These are phyloP conservation scores for Drosophila melanosoma DNA, from an alignment of 2,888 invertebrate genomes.

Conservation along the genomic window DNA sequence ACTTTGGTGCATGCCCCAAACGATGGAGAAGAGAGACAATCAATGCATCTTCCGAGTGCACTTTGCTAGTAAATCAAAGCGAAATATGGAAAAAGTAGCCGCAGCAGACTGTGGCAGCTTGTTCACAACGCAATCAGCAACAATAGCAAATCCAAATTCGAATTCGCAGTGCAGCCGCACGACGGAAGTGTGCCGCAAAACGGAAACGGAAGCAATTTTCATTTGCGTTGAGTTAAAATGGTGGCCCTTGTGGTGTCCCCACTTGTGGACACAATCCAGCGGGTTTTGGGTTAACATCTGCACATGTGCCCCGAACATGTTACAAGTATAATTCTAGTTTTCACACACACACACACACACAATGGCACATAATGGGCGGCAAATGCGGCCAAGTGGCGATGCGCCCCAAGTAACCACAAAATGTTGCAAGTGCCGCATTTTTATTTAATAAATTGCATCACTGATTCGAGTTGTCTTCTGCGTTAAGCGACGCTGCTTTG, in stretches of 20 bases:
- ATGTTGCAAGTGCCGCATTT: constrained; percentile 71
- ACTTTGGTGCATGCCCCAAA: constrained; percentile 1
- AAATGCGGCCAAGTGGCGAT: constrained; percentile 28
- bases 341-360: constrained; percentile 17
- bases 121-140: constrained; percentile 69
- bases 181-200: constrained; percentile 66
- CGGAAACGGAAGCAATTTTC: constrained; percentile 82
- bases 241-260: constrained; percentile 58
- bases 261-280: constrained; percentile 13
- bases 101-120: constrained; percentile 25
- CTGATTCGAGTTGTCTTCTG: constrained; percentile 44
- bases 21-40: constrained; percentile 13
- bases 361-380: constrained; percentile 36
- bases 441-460: constrained; percentile 68
- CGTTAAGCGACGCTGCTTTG: constrained; percentile 2
- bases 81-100: constrained; percentile 18
- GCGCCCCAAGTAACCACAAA: constrained; percentile 61
- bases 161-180: constrained; percentile 41
- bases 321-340: constrained; percentile 70
- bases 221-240: constrained; percentile 73
- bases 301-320: constrained; percentile 64
- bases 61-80: constrained; percentile 41
- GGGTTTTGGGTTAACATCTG: constrained; percentile 5
- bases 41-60: constrained; percentile 31
- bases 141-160: constrained; percentile 65